Conservation (phyloP, 2,888 invertebrate species). For the Liodrosophila aerea region DNA sequence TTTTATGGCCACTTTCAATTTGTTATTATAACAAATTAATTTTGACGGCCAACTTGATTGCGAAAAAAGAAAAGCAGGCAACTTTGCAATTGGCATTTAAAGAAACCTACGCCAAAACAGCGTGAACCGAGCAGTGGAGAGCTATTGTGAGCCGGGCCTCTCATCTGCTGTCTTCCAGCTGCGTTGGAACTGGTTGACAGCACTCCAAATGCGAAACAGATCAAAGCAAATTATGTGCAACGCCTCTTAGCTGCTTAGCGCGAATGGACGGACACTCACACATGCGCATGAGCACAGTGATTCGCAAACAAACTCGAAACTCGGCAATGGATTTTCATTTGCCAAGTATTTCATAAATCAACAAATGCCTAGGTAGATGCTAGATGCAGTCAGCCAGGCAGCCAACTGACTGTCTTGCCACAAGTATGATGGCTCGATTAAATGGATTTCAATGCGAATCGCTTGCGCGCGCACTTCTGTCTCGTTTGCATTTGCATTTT, state of each 20-base stretch:
- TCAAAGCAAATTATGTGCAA: slow-evolving; percentile 77
- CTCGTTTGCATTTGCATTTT: slow-evolving; percentile 68
- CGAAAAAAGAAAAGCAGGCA: slow-evolving; percentile 45
- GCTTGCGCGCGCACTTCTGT: slow-evolving; percentile 26
- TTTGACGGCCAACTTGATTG: slow-evolving; percentile 72
- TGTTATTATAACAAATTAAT: slow-evolving; percentile 77
- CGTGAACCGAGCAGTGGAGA: too few species aligned
- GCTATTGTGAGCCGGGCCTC: slow-evolving; percentile 4
- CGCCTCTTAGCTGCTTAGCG: slow-evolving; percentile 75
- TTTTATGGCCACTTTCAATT: slow-evolving; percentile 57
- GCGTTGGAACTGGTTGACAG: slow-evolving; percentile 56
- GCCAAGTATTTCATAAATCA: slow-evolving; percentile 76
- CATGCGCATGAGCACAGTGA: too few species aligned
- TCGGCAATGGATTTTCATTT: slow-evolving; percentile 69
- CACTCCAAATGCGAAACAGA: slow-evolving; percentile 74
- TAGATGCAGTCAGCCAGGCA: too few species aligned
- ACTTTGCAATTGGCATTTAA: slow-evolving; percentile 66
- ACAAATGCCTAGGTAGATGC: slow-evolving; percentile 48
- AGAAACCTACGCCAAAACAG: slow-evolving; percentile 72
- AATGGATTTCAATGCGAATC: slow-evolving; percentile 70
- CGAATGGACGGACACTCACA: too few species aligned
- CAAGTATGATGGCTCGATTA: slow-evolving; percentile 73
- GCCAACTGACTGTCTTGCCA: slow-evolving; percentile 12
- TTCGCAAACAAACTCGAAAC: slow-evolving; percentile 20
- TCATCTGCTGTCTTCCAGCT: background rate